phyloP scores from a whole-genome alignment of 2,797 vertebrate genomes.

The Xerus rutilus region DNA sequence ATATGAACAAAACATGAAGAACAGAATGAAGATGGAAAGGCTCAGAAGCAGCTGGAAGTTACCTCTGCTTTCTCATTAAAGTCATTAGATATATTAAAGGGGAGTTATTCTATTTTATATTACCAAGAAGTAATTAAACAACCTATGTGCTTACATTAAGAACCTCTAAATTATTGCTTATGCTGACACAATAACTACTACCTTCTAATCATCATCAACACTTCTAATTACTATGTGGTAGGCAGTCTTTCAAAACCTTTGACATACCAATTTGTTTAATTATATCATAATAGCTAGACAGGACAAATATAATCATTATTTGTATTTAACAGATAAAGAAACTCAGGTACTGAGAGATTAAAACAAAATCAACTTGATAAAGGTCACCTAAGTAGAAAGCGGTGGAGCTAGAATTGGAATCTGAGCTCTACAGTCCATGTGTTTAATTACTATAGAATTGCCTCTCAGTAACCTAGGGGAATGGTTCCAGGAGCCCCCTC shows the following conservation, averaged over 20 bases:
- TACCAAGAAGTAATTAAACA: neutral
- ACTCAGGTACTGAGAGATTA: neutral
- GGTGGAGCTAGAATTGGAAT: slow-evolving; percentile 26
- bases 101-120: neutral
- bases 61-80: neutral
- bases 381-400: neutral
- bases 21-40: neutral
- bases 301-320: neutral
- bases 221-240: neutral
- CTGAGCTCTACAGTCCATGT: neutral
- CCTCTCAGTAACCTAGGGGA: neutral
- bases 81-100: neutral
- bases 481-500: neutral
- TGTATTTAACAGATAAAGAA: neutral
- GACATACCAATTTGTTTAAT: neutral
- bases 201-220: neutral
- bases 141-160: neutral
- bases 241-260: neutral
- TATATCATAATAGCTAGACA: neutral
- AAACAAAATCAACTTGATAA: neutral
- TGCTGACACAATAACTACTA: neutral
- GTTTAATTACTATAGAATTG: neutral
- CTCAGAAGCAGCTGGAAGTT: neutral
- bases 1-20: slow-evolving; percentile 39
- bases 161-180: slow-evolving; percentile 19